phyloP scores from a whole-genome alignment of 1,140 invertebrate species.

The Zaprionus nigranus region DNA sequence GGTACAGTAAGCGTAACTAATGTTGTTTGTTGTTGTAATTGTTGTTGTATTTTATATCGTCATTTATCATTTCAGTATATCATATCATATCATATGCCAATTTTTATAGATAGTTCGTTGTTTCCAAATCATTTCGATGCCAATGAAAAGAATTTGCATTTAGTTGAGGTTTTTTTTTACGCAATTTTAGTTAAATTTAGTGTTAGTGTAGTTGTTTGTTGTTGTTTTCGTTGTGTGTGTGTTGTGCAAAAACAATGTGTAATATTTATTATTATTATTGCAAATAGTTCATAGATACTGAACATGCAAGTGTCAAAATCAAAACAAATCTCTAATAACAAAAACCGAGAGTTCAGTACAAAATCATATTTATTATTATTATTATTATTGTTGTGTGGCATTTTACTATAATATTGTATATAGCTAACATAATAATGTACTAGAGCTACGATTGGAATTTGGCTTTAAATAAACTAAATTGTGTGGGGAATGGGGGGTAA shows the following conservation, averaged over 20 bases:
- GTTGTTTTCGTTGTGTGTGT: slow-evolving; percentile 48
- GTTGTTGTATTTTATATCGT: slow-evolving; percentile 32
- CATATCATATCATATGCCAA: slow-evolving; percentile 26
- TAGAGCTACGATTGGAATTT: slow-evolving; percentile 67
- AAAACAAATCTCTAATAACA: slow-evolving; percentile 23
- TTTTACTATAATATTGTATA: slow-evolving; percentile 45
- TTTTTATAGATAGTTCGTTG: slow-evolving; percentile 15
- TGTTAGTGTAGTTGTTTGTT: slow-evolving; percentile 49
- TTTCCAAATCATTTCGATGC: slow-evolving; percentile 53
- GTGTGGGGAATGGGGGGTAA: neutral
- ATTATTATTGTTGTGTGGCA: slow-evolving; percentile 64
- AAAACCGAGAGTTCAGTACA: slow-evolving; percentile 58
- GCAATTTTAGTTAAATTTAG: slow-evolving; percentile 50
- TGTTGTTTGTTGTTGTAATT: slow-evolving; percentile 40
- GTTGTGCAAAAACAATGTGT: slow-evolving; percentile 64
- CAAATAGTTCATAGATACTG: slow-evolving; percentile 37
- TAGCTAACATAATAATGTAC: slow-evolving; percentile 27
- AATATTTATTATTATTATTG: slow-evolving; percentile 24
- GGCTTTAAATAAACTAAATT: slow-evolving; percentile 68
- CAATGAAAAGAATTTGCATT: slow-evolving; percentile 63
- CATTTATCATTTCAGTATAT: slow-evolving; percentile 37
- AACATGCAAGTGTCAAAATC: slow-evolving; percentile 37
- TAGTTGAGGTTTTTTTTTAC: slow-evolving; percentile 45
- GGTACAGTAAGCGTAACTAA: slow-evolving; percentile 84
- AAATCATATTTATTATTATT: slow-evolving; percentile 70